Base-by-base conservation (phyloP, 2,113 vertebrate species). In the Amazona vittata region DNA sequence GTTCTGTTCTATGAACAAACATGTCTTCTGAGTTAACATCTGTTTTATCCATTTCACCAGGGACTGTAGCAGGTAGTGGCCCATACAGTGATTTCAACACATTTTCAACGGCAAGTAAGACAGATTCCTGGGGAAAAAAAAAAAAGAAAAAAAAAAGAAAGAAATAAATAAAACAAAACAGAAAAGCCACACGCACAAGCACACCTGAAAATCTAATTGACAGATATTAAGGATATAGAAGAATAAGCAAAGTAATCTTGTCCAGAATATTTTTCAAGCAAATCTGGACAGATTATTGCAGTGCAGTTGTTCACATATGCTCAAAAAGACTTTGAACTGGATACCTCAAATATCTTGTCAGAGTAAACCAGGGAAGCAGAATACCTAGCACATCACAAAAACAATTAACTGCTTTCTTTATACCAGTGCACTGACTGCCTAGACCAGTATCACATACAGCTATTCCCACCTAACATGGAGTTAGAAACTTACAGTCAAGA, bases 61-160 rank as follows among this genome's bases (percentile, higher is more conserved):
- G 93, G 84, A 98, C 70, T 84, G 92, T 5, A 82, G 64, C 90
- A 75, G 98, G 94, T 96, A 98, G 97, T 95, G 97, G 98, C 62
- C 98, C 99, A 68, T 99, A 99, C 63, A 99, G 95, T 35, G 99
- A 98, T 90, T 98, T 98, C 97, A 99, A 96, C 86, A 99, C 97
- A n/a, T 98, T 98, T 96, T 99, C 99, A 91, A 99, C 86, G 84
- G 99, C 98, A 73, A 98, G 97, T 69, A 99, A 98, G 67, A 99
- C 97, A 84, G 98, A 98, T 84, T 99, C 99, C 99, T 99, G 83
- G 91, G 96, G 49, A 39, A 33, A 65, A 39, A 84, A 79, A 94
- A 31, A 53, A 18, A 52, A 28, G 9, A 17, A 10, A 28, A 29
- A 49, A 24, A 8, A 53, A 29, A 16, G 1, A 24, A 49, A 47